Base-by-base conservation (phyloP, 2,888 invertebrate genomes). In the Hemistola chrysoprasaria region DNA sequence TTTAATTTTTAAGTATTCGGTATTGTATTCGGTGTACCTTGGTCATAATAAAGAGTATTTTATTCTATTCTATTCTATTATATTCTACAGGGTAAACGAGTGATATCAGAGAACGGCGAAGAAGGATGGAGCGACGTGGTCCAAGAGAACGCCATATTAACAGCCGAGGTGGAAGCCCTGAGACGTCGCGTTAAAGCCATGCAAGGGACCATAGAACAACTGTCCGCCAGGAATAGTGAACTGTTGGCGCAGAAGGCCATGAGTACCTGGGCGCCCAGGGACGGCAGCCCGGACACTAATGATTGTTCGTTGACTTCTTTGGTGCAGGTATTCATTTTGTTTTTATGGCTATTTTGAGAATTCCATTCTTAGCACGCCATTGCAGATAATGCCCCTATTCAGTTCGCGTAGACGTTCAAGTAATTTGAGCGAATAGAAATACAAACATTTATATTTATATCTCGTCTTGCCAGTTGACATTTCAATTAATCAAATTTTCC, bases 81-180 rank as follows among this genome's bases (percentile, higher is more conserved):
- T n/a, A n/a, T n/a, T n/a, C n/a, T 9, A 0, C 70, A 94, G 95
- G 98, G 98, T 43, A 97, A 97, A 90, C 92, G 97, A 47, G 90
- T 95, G 7, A 91, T 97, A 24, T 93, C 95, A 43, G 94, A 94
- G 57, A 97, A 97, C 74, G 98, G 98, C 2, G 92, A 93, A 49
- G 95, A 96, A 64, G 92, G 93, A 22, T 93, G 97, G 59, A 98
- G 97, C 61, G 99, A 99, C 73, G 96, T 98, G 82, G 97, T 95
- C 71, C 95, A 97, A 71, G 99, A 99, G 87, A 98, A 98, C 81
- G 95, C 94, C 11, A 95, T 98, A 92, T 90, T 98, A 1, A 93
- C 95, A 58, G 93, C 94, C 33, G 98, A 99, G 77, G 93, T 96
- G 48, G 95, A 95, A 65, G 95, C 96, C 50, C 87, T 98, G 22